A percentile compares a stretch with the other conserved stretches of the same genome.
Evolutionary conservation across 1,140 invertebrate species (phyloP).

Genomic region (Zaprionus inermis): DNA sequence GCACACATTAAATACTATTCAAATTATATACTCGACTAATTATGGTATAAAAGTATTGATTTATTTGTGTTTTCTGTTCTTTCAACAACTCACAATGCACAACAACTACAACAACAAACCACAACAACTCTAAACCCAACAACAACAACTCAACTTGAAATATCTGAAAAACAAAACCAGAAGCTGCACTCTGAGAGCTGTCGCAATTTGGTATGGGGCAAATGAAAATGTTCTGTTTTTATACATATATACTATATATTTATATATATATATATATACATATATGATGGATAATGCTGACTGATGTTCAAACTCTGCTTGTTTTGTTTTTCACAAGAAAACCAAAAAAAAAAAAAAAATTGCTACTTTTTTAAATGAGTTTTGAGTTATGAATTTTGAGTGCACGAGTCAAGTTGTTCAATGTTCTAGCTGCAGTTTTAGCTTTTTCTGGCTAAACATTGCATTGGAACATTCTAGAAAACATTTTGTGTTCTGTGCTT

Average conservation of each 20-base stretch:
- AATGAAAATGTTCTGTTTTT: constrained; percentile 23
- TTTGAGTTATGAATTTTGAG: constrained; percentile 27
- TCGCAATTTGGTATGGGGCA: constrained; percentile 84
- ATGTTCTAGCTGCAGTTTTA: background rate
- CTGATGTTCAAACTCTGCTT: constrained; percentile 57
- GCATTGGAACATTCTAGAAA: background rate
- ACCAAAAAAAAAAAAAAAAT: constrained; percentile 36
- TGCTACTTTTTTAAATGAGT: constrained; percentile 24
- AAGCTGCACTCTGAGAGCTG: constrained; percentile 84
- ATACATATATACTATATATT: constrained; percentile 37
- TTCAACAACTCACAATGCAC: constrained; percentile 42
- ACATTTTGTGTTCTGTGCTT: constrained; percentile 6
- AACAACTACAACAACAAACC: constrained; percentile 39
- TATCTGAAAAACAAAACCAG: constrained; percentile 70
- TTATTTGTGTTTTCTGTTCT: constrained; percentile 58
- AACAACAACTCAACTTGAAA: constrained; percentile 13
- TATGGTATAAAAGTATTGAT: constrained; percentile 41
- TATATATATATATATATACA: constrained; percentile 43
- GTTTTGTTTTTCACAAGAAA: constrained; percentile 62
- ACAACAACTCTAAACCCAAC: constrained; percentile 40
- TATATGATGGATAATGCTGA: constrained; percentile 65
- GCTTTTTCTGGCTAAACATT: constrained; percentile 14
- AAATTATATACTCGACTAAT: constrained; percentile 26
- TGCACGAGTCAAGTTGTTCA: constrained; percentile 9
- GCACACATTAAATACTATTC: constrained; percentile 24